Evolutionary conservation across 2,797 vertebrate species (phyloP), one percentile per base, ranked within the genome.

Genomic region (Coracias cyanogaster): DNA sequence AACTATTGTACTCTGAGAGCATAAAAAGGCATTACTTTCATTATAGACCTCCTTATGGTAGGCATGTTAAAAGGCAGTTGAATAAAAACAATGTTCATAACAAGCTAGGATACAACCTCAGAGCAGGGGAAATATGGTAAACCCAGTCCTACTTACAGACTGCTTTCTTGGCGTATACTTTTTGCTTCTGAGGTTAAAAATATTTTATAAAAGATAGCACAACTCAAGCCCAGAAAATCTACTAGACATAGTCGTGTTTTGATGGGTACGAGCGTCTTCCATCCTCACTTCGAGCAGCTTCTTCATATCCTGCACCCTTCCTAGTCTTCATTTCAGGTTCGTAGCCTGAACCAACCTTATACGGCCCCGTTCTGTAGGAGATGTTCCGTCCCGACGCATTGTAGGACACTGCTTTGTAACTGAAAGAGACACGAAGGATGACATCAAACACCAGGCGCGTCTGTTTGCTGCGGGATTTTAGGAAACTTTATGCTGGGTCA

Each of bases 201-300:
- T 15, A 10, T 67, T 90, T 26, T 57, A 17, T 35, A 26, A 57
- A 61, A 65, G 33, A 11, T 1, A 81, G 51, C 9, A 2, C 20
- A 35, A 54, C 49, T 61, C 51, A 45, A 64, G 28, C 19, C 35
- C 45, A 33, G 26, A 16, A 51, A 49, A n/a, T 45, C 55, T 74
- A 49, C 97, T 98, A 99, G 91, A 99, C 99, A 1, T 99, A 99
- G 96, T 99, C 99, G 0, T 98, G 98, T 97, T 98, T 99, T n/a
- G 98, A 97, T 94, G 99, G 99, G 86, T 97, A 98, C 0, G 98
- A 96, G 31, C 98, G 98, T 37, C 94, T 97, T n/a, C 98, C 98
- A 0, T 99, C 99, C 81, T 98, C 97, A 4, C 98, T 98, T 29
- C 93, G 98, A 86, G 97, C 97, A 49, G 89, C 93, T 22, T 98